Base-by-base conservation (phyloP, 2,888 invertebrate species). In the Villa cingulata region DNA sequence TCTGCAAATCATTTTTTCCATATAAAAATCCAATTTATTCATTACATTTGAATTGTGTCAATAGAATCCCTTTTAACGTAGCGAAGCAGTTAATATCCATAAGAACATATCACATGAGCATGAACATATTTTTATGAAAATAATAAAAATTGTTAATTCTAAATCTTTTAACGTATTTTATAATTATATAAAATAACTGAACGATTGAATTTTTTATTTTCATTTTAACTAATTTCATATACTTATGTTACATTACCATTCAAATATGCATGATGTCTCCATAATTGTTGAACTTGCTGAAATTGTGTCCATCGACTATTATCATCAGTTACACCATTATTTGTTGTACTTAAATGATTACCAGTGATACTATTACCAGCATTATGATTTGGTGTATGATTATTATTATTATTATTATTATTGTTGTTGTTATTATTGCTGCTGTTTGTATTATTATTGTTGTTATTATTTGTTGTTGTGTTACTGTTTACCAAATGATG, bases 281-380 rank as follows among this genome's bases (percentile, higher is more conserved):
- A 68, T 62, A 70, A 64, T 53, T 70, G 59, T 52, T 70, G 69
- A 55, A 70, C 70, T 60, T 70, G 69, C 60, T 70, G 69, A 58
- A 69, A 70, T 56, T 70, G 69, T 50, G 69, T 69, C 69, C 69
- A 70, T 39, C 70, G 68, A 55, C 58, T 66, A 56, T 58, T 64
- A 49, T 68, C 68, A 42, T 68, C 62, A 44, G 53, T 50, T 44
- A 55, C 56, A 38, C 52, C 55, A 43, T 54, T 53, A 10, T 44
- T 44, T 14, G 3, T 3, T 12, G 23, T 27, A 41, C 14, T 14
- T 14, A 16, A 19, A 41, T 23, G 14, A 20, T 40, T 45, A 15
- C 45, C 43, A 37, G 47, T 50, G 14, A 37, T 44, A 19, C 37
- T 36, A 45, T 51, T 52, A 45, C 48, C 43, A 37, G 43, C 40